A percentile compares a stretch with the other conserved stretches of the same genome.
These are phyloP conservation scores for Blastomussa wellsi DNA, from an alignment of 92 coral and sea anemone species.

Conservation along the genomic window DNA sequence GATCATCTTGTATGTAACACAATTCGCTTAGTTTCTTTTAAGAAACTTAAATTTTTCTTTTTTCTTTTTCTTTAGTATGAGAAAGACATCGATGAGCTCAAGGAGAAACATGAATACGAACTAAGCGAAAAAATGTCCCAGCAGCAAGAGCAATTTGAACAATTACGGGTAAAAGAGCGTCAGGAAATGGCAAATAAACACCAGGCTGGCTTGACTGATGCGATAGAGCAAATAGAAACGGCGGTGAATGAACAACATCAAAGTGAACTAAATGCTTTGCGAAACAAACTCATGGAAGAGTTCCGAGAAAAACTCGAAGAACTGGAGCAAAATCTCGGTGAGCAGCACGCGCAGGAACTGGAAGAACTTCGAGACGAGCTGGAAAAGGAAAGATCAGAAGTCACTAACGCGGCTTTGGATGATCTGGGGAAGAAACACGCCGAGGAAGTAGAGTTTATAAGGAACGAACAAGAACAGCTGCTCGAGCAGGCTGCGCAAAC, in stretches of 20 bases:
- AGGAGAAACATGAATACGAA: conserved; percentile 72
- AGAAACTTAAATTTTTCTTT: not conserved
- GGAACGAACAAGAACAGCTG: conserved; percentile 72
- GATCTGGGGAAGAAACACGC: conserved; percentile 80
- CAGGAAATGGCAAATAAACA: conserved; percentile 46
- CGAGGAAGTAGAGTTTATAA: conserved; percentile 69
- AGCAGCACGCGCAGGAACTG: conserved; percentile 63
- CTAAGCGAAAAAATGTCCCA: conserved; percentile 65
- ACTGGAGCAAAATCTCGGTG: conserved; percentile 57
- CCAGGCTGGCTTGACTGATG: conserved; percentile 44
- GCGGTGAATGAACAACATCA: conserved; percentile 54
- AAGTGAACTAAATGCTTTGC: conserved; percentile 57
- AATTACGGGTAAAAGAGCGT: conserved; percentile 42
- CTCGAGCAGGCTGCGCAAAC: conserved; percentile 74
- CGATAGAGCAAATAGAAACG: conserved; percentile 48
- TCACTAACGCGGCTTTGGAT: conserved; percentile 75
- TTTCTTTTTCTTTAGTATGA: conserved; percentile 45
- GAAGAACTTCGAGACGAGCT: conserved; percentile 75
- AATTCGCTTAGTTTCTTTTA: too few relatives aligned
- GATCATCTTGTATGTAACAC: too few relatives aligned
- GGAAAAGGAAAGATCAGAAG: conserved; percentile 76
- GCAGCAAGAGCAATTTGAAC: conserved; percentile 52
- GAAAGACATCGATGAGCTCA: conserved; percentile 55
- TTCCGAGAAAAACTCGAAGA: conserved; percentile 72
- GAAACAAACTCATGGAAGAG: conserved; percentile 67